Evolutionary conservation across 1,140 invertebrate species (phyloP).

Genomic region (Myzus persicae): DNA sequence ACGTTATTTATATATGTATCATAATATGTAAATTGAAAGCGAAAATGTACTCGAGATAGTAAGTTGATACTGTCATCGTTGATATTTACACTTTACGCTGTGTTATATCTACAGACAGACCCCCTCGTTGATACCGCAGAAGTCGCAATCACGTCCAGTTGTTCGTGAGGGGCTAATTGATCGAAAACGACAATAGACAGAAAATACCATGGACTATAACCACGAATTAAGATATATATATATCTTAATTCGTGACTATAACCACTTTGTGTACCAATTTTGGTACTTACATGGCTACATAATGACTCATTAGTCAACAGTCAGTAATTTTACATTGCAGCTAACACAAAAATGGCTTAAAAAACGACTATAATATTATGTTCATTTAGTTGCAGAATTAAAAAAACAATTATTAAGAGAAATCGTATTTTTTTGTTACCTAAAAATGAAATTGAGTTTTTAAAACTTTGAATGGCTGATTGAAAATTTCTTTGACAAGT

Average conservation of each 20-base stretch:
- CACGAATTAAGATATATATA: no score
- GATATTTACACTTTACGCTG: neutral
- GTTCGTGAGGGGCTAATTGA: neutral
- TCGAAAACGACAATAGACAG: neutral
- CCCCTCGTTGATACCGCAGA: neutral
- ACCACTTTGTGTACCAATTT: neutral
- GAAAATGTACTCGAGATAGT: neutral
- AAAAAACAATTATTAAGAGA: no score
- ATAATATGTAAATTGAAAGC: neutral
- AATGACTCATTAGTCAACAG: no score
- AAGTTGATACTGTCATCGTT: neutral
- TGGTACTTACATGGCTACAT: neutral
- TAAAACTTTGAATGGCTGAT: no score
- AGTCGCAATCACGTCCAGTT: neutral
- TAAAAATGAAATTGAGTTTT: no score
- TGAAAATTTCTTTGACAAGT: no score
- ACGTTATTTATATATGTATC: neutral
- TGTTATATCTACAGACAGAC: neutral
- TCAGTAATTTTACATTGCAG: no score
- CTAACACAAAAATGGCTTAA: no score
- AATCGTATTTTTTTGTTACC: no score
- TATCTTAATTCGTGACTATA: no score
- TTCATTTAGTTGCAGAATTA: no score
- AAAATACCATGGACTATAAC: neutral
- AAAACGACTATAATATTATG: no score